Percentiles rank a stretch among this genome's conserved stretches.
phyloP scores from a whole-genome alignment of 2,797 vertebrate species.

The Gila robusta region DNA sequence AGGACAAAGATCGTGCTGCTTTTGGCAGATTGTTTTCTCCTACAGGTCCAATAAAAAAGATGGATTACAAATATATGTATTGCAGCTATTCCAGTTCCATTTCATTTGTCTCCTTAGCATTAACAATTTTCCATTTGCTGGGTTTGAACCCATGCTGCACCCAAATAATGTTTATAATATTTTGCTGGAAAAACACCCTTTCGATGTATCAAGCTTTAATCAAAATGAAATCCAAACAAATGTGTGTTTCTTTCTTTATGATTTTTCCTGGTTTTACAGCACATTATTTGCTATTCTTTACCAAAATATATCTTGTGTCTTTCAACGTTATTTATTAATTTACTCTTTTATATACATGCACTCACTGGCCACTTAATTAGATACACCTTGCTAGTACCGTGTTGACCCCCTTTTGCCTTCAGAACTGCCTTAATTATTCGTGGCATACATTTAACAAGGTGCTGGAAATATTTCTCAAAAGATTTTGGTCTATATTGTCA shows the following conservation, averaged over 20 bases:
- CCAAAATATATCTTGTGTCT: too few species aligned
- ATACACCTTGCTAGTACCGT: too few species aligned
- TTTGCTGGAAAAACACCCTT: constrained; percentile 31
- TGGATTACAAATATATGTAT: constrained; percentile 46
- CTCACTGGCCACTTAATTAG: too few species aligned
- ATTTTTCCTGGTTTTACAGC: not conserved
- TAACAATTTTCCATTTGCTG: constrained; percentile 8
- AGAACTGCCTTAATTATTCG: too few species aligned
- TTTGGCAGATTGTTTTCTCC: constrained; percentile 49
- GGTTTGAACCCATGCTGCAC: not conserved
- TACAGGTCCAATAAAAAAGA: constrained; percentile 56
- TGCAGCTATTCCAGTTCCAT: constrained; percentile 17
- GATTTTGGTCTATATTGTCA: too few species aligned
- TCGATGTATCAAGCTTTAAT: constrained; percentile 9
- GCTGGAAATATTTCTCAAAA: too few species aligned
- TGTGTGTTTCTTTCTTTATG: not conserved
- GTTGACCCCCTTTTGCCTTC: too few species aligned
- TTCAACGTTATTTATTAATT: not conserved
- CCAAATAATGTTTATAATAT: not conserved
- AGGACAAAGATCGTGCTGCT: not conserved
- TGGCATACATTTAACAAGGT: too few species aligned
- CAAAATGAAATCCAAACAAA: not conserved
- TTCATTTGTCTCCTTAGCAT: constrained; percentile 20
- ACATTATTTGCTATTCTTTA: not conserved
- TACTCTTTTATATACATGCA: not conserved